A percentile compares a stretch with the other conserved stretches of the same genome.
Conservation (phyloP, 1,140 invertebrate species). For the honey bee (Apis mellifera) region Amel_HAv3.1 CM009932.2:14365501-14366000, state of each 20-base stretch:
- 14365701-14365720: not conserved
- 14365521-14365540: constrained; percentile 1
- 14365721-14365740: too few species aligned
- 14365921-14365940: not conserved
- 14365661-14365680: constrained; percentile 27
- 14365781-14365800: not conserved
- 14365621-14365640: not conserved
- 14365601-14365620: constrained; percentile 15
- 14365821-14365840: not conserved
- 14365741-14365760: too few species aligned
- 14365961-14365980: not conserved
- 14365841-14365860: not conserved
- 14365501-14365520: not conserved
- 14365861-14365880: not conserved
- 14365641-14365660: not conserved
- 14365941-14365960: not conserved
- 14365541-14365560: constrained; percentile 18
- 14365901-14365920: constrained; percentile 16
- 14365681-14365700: not conserved
- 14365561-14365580: not conserved
- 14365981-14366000: too few species aligned
- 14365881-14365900: constrained; percentile 18
- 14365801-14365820: not conserved
- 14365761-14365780: too few species aligned
- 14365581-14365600: constrained; percentile 38